phyloP scores from a whole-genome alignment of 2,113 vertebrate species.

The Vimba vimba region DNA sequence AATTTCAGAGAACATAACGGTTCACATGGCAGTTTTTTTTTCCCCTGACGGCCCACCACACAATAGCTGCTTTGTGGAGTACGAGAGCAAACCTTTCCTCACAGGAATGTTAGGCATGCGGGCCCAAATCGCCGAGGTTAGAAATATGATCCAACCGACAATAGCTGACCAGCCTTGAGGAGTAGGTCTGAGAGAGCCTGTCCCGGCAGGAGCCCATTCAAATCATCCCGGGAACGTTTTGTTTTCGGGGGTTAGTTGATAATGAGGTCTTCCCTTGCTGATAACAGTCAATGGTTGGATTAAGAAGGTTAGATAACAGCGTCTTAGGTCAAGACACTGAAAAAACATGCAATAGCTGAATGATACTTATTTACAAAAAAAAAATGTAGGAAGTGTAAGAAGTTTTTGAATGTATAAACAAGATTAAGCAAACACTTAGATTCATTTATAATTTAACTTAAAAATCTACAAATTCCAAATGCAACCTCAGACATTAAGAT shows the following conservation, averaged over 20 bases:
- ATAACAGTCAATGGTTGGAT: conserved; percentile 20
- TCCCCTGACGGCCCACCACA: conserved; percentile 50
- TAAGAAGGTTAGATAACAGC: background rate
- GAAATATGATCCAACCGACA: conserved; percentile 70
- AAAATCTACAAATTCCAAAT: too few relatives aligned
- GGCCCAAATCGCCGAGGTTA: conserved; percentile 69
- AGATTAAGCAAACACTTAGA: background rate
- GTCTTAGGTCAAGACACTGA: background rate
- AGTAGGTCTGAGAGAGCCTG: background rate
- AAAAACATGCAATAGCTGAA: background rate
- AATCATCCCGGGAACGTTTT: conserved; percentile 17
- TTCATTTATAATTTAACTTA: background rate
- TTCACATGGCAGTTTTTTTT: conserved; percentile 39
- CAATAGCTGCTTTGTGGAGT: conserved; percentile 74
- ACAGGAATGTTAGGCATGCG: conserved; percentile 76
- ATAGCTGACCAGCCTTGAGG: conserved; percentile 54
- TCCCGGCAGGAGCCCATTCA: conserved; percentile 23
- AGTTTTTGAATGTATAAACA: background rate
- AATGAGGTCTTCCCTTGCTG: conserved; percentile 24
- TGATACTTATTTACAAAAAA: background rate
- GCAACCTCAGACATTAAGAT: too few relatives aligned
- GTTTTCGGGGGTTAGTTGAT: conserved; percentile 27
- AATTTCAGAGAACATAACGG: conserved; percentile 45
- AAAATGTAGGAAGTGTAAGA: background rate
- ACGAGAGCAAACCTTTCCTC: conserved; percentile 72